Evolutionary conservation across 2,113 vertebrate genomes (phyloP), one percentile per base, ranked within the genome.

Genomic region (Athene cunicularia): DNA sequence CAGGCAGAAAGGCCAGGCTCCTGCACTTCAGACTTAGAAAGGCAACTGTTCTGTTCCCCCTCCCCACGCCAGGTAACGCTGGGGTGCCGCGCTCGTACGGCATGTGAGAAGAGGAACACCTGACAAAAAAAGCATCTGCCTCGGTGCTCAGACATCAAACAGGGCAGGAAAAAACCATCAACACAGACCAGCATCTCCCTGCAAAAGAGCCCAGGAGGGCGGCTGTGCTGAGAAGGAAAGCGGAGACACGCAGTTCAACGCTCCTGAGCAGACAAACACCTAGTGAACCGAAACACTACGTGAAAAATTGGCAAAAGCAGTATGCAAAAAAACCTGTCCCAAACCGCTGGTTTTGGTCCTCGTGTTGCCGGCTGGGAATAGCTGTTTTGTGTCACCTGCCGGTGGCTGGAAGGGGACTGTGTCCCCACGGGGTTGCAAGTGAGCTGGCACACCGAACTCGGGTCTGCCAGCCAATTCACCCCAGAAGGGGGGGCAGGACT

Each of bases 71-170:
- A 14, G 59, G 18, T 45, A 41, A 52, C 2, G 15, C 23, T 16
- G 16, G 64, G 14, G 20, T 47, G 55, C 47, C 56, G 23, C 6
- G 4, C 37, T 37, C 2, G 0, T 20, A 19, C 0, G 0, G 43
- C 37, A 41, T 1, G 5, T 1, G 3, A 13, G 30, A 49, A 35
- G 33, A 53, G 28, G 59, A 59, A 41, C 9, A 28, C 28, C 26
- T 5, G 0, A 9, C 43, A 73, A 47, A 80, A 66, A 7, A 50
- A 60, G 14, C 37, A 33, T 30, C 47, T 52, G 32, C 64, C 49
- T 10, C 56, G 35, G 49, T 33, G 35, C n/a, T 71, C 33, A 23
- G 64, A 72, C 43, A 30, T 11, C 70, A 55, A 16, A 8, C 30
- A 37, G 47, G n/a, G 70, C 77, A 79, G 55, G 43, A 53, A 47